Conservation (phyloP, 2,113 vertebrate genomes). For the Microtus pennsylvanicus region DNA sequence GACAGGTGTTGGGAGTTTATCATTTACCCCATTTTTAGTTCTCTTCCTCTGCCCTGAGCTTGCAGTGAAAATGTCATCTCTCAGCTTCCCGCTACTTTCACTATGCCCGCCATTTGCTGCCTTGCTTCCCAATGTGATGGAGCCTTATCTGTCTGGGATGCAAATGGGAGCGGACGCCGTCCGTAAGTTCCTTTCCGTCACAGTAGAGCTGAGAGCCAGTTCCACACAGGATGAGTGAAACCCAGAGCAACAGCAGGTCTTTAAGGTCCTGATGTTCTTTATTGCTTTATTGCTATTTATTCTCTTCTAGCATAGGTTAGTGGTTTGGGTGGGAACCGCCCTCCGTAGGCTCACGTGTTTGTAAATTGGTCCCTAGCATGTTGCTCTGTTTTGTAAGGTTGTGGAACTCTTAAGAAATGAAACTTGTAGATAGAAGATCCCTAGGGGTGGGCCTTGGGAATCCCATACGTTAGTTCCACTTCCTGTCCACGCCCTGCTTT, state of each 20-base stretch:
- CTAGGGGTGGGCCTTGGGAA: too few species aligned
- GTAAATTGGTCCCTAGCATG: not conserved
- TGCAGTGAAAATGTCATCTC: not conserved
- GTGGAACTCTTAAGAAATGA: not conserved
- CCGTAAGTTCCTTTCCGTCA: too few species aligned
- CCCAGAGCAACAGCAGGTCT: not conserved
- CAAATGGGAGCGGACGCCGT: too few species aligned
- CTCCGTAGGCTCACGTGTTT: not conserved
- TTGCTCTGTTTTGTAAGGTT: not conserved
- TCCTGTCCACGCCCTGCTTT: not conserved
- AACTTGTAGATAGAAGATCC: not conserved
- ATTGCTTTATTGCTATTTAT: not conserved
- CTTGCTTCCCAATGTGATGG: not conserved
- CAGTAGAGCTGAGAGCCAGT: not conserved
- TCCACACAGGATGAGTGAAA: not conserved
- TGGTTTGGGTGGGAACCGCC: not conserved
- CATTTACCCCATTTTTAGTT: not conserved
- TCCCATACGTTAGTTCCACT: not conserved
- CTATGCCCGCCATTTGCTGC: not conserved
- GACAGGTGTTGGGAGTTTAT: not conserved
- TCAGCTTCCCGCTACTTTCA: not conserved
- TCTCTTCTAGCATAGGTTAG: not conserved
- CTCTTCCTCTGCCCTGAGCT: not conserved
- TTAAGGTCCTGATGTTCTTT: not conserved
- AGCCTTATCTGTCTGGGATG: not conserved